These are phyloP conservation scores for Drosophila buzzatii DNA, from an alignment of 2,888 invertebrate species.

Conservation along the genomic window DNA sequence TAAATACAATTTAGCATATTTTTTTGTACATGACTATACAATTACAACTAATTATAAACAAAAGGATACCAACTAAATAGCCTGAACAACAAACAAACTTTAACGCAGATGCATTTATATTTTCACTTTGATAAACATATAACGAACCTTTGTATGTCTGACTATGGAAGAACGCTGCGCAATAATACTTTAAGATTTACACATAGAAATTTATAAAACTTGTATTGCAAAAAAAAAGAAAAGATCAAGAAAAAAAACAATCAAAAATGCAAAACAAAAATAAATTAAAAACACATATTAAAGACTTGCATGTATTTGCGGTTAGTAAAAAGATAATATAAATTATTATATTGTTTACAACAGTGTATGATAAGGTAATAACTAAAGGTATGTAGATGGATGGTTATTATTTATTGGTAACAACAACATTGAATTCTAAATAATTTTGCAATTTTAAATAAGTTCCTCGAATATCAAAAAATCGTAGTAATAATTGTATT, in stretches of 20 bases:
- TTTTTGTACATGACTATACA: slow-evolving; percentile 69
- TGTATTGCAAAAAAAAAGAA: slow-evolving; percentile 59
- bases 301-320: slow-evolving; percentile 45
- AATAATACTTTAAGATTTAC: slow-evolving; percentile 73
- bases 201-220: slow-evolving; percentile 60
- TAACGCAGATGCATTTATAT: slow-evolving; percentile 77
- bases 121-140: slow-evolving; percentile 67
- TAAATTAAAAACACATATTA: slow-evolving; percentile 49
- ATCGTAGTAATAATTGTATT: no score
- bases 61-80: slow-evolving; percentile 53
- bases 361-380: neutral
- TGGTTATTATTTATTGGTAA: no score
- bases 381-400: no score
- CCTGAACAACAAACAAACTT: slow-evolving; percentile 46
- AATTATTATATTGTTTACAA: neutral
- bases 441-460: no score
- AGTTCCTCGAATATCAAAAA: no score
- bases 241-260: slow-evolving; percentile 47
- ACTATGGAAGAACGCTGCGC: slow-evolving; percentile 63
- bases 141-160: slow-evolving; percentile 50
- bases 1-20: slow-evolving; percentile 68
- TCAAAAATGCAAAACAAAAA: slow-evolving; percentile 29
- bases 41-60: slow-evolving; percentile 39
- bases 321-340: slow-evolving; percentile 13
- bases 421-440: no score